Base-by-base conservation (phyloP, 1,140 invertebrate species). In the Drosophila chauvacae region DNA sequence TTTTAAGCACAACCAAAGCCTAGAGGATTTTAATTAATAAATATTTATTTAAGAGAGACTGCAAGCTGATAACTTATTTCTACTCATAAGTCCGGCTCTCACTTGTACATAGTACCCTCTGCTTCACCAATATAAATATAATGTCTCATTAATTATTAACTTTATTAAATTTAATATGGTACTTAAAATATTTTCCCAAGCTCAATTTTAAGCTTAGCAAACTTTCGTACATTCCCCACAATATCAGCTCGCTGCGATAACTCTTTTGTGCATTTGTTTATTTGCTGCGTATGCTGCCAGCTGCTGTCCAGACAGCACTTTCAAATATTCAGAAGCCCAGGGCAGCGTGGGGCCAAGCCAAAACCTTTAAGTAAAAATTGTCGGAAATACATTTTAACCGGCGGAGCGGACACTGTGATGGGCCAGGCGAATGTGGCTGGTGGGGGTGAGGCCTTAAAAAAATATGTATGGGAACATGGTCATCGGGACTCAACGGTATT, bases 331-430 rank as follows among this genome's bases (percentile, higher is more conserved):
- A 57, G 56, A 30, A 42, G 28, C 37, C 20, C 11, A 14, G 30
- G 39, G 13, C 10, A 1, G 30, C 16, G 41, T 16, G 41, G 45
- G 23, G 33, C 11, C 10, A 14, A 13, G 51, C n/a, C 26, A n/a
- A 62, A 50, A 41, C 71, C 74, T 77, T 77, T 77, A 77, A 77
- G 68, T 77, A 77, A 77, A 77, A 77, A 77, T 77, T 68, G 73
- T 77, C 56, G 47, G 73, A 69, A 61, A 77, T 69, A 77, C 76
- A 77, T 77, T 77, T 68, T 77, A 77, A 77, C 61, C 20, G 9
- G 33, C 7, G 7, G 7, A 45, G 20, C 2, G 28, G 7, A 14
- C 16, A 35, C 18, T 26, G 45, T 47, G 44, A 28, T 16, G 61
- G 39, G 9, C 30, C n/a, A 9, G 4, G 23, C 23, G 23, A 23